These are phyloP conservation scores for Drymodes brunneopygia DNA, from an alignment of 2,113 vertebrate genomes.

Conservation along the genomic window DNA sequence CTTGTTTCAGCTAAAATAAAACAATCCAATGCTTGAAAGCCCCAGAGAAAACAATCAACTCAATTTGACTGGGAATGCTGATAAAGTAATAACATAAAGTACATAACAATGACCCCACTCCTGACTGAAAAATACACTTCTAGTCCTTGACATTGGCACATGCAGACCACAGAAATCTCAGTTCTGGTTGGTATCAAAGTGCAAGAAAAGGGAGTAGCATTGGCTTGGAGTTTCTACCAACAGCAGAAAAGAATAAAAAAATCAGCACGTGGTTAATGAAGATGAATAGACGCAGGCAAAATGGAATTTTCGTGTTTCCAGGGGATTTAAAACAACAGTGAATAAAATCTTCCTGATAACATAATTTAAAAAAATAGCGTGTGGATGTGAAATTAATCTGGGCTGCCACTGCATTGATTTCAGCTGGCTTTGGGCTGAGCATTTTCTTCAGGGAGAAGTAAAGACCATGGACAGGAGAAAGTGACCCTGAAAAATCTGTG, in stretches of 20 bases:
- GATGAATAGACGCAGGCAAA: constrained; percentile 13
- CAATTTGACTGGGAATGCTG: background rate
- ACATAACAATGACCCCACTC: background rate
- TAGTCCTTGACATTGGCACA: background rate
- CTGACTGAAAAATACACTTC: background rate
- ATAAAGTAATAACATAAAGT: background rate
- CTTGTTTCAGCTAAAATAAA: background rate
- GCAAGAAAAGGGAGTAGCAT: background rate
- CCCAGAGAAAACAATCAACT: background rate
- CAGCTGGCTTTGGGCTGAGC: background rate
- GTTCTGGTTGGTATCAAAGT: background rate
- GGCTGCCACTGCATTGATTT: background rate
- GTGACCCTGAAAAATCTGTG: background rate
- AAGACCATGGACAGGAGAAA: background rate
- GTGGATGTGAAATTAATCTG: constrained; percentile 14
- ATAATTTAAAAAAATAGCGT: constrained; percentile 14
- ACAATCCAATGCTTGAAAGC: background rate
- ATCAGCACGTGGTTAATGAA: constrained; percentile 27
- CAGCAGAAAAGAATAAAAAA: constrained; percentile 15
- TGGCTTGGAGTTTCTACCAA: background rate
- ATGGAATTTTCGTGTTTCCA: constrained; percentile 29
- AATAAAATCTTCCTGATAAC: constrained; percentile 13
- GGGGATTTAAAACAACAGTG: constrained; percentile 30
- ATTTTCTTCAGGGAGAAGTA: background rate
- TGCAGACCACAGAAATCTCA: background rate